Base-by-base conservation (phyloP, 2,888 invertebrate species). In the Erannis defoliaria region DNA sequence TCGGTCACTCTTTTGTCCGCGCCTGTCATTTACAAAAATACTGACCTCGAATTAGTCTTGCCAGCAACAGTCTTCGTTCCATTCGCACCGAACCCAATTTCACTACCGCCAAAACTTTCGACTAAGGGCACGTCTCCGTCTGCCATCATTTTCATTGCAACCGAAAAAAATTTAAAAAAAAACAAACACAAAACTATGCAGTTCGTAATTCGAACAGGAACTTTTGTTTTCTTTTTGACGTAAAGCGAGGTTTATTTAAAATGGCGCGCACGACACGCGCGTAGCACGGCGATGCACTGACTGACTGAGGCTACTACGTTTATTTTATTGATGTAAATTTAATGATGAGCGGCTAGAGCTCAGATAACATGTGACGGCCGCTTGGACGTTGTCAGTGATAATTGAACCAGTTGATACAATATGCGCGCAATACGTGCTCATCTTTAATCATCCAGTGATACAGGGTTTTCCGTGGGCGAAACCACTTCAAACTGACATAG, bases 51-150 rank as follows among this genome's bases (percentile, higher is more conserved):
- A 80, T 90, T 90, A 57, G 82, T 78, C 76, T 83, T 90, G 67
- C 81, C 80, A 76, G 61, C 33, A 26, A 51, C 55, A 45, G 81
- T 81, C 85, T 92, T 91, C 51, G 82, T 82, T 70, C 90, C 90
- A 72, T 89, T 90, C 66, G 81, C 78, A 78, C 86, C 86, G 78
- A 88, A 88, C 77, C 92, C 91, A 61, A 90, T 77, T 75, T 91
- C 92, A 79, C 80, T 87, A 68, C 88, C 87, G 72, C 85, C 82
- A 79, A 84, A 91, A 87, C 90, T 90, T 46, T 84, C 82, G 55
- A 93, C 92, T 69, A 93, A 74, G 63, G 92, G 92, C 76, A 90
- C 81, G 72, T 92, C 92, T 71, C 92, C 92, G 76, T 92, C 92
- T 65, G 91, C 89, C 89, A 92, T 89, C 65, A 76, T 84, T 75